phyloP scores from a whole-genome alignment of 2,113 vertebrate species.

The Ptychochromis oligacanthus region DNA sequence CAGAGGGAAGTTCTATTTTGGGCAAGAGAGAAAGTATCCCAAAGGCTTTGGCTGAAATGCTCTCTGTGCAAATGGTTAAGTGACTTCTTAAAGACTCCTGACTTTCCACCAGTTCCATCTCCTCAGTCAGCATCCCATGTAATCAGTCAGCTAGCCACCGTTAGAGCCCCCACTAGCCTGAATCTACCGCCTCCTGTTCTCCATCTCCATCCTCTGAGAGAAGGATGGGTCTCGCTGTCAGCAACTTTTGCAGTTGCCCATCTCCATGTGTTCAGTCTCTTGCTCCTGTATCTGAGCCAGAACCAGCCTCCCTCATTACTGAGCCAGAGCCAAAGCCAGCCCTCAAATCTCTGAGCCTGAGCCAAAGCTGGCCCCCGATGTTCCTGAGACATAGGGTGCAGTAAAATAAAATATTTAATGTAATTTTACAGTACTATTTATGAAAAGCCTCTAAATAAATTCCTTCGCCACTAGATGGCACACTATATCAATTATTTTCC shows the following conservation, averaged over 20 bases:
- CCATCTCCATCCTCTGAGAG: background rate
- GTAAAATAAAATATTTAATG: too few species aligned
- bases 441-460: background rate
- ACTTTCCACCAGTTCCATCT: background rate
- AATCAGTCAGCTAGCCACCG: too few species aligned
- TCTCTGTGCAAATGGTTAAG: background rate
- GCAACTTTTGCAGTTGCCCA: background rate
- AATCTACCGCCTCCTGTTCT: background rate
- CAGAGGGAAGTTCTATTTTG: too few species aligned
- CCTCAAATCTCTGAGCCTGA: background rate
- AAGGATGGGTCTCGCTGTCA: background rate
- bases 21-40: too few species aligned
- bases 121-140: too few species aligned
- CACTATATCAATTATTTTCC: background rate
- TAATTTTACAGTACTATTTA: background rate
- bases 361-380: too few species aligned
- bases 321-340: background rate
- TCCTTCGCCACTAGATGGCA: background rate
- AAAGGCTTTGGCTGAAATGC: too few species aligned
- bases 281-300: background rate
- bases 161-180: background rate
- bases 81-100: fast-evolving
- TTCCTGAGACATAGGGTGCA: too few species aligned
- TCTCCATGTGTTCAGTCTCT: background rate
- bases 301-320: background rate